A percentile compares a stretch with the other conserved stretches of the same genome.
These are phyloP conservation scores for Tipula vernalis DNA, from an alignment of 2,888 invertebrate species.

Conservation along the genomic window DNA sequence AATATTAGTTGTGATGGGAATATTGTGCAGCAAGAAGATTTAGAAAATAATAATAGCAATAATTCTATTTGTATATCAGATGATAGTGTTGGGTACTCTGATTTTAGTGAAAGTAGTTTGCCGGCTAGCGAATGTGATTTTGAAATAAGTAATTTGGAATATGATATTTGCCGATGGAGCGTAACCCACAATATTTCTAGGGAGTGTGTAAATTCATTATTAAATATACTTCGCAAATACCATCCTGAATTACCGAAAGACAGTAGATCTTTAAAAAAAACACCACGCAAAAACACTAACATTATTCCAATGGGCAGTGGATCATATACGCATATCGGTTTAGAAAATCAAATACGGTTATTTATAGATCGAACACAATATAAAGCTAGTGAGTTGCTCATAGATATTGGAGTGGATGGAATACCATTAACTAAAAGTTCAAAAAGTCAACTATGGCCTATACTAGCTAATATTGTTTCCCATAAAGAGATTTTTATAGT, in stretches of 20 bases:
- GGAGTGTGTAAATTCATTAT: background rate
- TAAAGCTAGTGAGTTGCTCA: background rate
- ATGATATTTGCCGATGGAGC: background rate
- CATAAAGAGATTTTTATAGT: background rate
- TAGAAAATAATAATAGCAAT: too few species aligned
- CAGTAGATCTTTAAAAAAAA: background rate
- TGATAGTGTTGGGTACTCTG: too few species aligned
- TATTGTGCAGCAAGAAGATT: too few species aligned
- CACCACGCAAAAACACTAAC: too few species aligned
- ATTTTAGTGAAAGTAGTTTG: too few species aligned
- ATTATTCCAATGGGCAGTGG: background rate
- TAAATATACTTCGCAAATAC: background rate
- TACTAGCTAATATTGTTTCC: background rate
- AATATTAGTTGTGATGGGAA: too few species aligned
- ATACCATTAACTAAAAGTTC: too few species aligned
- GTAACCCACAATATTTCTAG: background rate
- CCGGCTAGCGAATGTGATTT: background rate
- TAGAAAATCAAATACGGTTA: background rate
- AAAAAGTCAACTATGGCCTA: background rate
- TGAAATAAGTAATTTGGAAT: background rate
- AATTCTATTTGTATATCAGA: too few species aligned
- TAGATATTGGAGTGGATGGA: too few species aligned
- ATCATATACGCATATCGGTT: background rate
- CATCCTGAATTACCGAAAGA: background rate
- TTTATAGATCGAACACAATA: background rate